Evolutionary conservation across 2,888 invertebrate genomes (phyloP).

Genomic region (Leucophenga montana): DNA sequence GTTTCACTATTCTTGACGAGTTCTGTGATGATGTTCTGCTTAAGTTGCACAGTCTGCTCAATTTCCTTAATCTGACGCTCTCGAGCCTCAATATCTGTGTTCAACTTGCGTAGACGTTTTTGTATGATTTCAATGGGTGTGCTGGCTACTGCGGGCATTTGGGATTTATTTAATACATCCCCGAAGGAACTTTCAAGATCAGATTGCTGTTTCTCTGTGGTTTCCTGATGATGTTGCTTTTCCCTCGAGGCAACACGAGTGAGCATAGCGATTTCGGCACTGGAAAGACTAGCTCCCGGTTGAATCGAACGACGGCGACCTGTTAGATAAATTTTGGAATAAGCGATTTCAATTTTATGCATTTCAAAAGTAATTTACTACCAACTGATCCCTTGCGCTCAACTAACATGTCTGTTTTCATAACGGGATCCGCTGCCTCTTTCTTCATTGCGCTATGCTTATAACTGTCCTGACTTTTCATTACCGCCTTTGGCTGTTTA

Average conservation of each 20-base stretch:
- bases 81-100: slow-evolving; percentile 78
- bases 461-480: slow-evolving; percentile 71
- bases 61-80: slow-evolving; percentile 83
- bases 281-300: slow-evolving; percentile 78
- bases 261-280: slow-evolving; percentile 76
- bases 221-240: slow-evolving; percentile 48
- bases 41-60: slow-evolving; percentile 80
- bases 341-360: slow-evolving; percentile 4
- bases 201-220: slow-evolving; percentile 46
- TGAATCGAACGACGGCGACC: slow-evolving; percentile 77
- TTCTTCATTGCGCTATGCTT: slow-evolving; percentile 46
- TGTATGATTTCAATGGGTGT: slow-evolving; percentile 67
- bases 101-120: slow-evolving; percentile 69
- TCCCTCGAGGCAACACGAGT: slow-evolving; percentile 76
- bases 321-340: slow-evolving; percentile 16
- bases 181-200: slow-evolving; percentile 62
- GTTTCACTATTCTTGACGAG: slow-evolving; percentile 77
- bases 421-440: slow-evolving; percentile 30
- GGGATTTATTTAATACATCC: slow-evolving; percentile 53
- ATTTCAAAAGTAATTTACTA: slow-evolving; percentile 44
- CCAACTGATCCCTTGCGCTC: slow-evolving; percentile 56
- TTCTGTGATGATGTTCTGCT: slow-evolving; percentile 83
- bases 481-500: slow-evolving; percentile 71
- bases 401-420: slow-evolving; percentile 44
- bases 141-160: slow-evolving; percentile 57